Conservation (phyloP, 1,140 invertebrate genomes). For the Psix sp. region DNA sequence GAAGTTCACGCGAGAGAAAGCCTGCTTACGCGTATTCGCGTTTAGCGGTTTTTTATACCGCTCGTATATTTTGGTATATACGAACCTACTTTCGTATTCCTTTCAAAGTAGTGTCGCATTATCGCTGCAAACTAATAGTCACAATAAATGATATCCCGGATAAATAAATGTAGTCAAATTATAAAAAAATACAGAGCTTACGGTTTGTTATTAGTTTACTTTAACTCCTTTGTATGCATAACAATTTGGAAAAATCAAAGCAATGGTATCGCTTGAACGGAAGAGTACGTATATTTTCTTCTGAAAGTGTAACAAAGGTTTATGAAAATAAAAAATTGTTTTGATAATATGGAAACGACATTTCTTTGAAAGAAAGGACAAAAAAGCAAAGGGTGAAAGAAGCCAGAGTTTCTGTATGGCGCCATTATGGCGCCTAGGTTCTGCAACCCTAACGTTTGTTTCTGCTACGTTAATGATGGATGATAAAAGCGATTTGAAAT, state of each 20-base stretch:
- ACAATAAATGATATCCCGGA: conserved; percentile 11
- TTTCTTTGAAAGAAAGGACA: too few species aligned
- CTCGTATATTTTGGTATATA: conserved; percentile 49
- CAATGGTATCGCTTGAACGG: too few species aligned
- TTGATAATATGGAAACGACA: too few species aligned
- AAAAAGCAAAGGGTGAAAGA: neutral
- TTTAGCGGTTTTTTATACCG: conserved; percentile 60
- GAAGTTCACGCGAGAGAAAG: conserved; percentile 62
- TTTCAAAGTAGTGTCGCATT: conserved; percentile 45
- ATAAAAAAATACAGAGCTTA: neutral
- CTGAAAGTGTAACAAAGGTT: too few species aligned
- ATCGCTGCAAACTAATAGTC: conserved; percentile 43
- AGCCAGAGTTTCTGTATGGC: conserved; percentile 2
- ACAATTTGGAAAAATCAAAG: too few species aligned
- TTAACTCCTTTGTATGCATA: neutral
- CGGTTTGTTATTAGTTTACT: neutral
- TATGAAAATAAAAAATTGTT: too few species aligned
- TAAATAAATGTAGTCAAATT: conserved; percentile 12
- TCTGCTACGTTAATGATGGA: conserved; percentile 29
- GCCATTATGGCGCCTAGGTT: conserved; percentile 18
- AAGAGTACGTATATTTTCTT: too few species aligned
- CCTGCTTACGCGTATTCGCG: conserved; percentile 55
- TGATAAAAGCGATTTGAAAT: conserved; percentile 18
- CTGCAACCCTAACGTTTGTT: conserved; percentile 31
- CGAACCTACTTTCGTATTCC: conserved; percentile 38